Percentiles rank a stretch among this genome's conserved stretches.
Conservation (phyloP, 1,140 invertebrate species). For the Lutraria rhynchaena region DNA sequence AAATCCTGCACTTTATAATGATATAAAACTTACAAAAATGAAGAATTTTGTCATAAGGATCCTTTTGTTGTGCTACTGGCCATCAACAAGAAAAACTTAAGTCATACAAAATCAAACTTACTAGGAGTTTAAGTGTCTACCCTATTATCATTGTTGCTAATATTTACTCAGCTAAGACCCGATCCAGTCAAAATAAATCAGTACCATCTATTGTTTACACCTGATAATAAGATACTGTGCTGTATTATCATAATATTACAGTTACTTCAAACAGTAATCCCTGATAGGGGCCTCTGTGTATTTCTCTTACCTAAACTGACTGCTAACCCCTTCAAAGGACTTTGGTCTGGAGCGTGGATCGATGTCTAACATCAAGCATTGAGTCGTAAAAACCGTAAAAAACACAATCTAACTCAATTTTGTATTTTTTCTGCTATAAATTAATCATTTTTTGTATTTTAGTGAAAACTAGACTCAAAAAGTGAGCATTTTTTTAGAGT, state of each 20-base stretch:
- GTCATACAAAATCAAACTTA: background rate
- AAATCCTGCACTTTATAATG: too few species aligned
- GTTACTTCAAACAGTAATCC: background rate
- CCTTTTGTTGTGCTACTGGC: too few species aligned
- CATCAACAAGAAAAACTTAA: background rate
- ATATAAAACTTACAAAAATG: too few species aligned
- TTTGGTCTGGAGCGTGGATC: background rate
- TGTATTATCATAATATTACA: background rate
- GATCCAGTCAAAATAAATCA: background rate
- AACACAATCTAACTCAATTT: background rate
- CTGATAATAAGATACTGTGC: background rate
- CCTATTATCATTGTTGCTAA: background rate
- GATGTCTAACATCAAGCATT: background rate
- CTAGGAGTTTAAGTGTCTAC: background rate
- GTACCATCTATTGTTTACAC: too few species aligned
- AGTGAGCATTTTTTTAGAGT: background rate
- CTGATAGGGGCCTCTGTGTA: constrained; percentile 15
- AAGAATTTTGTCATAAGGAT: too few species aligned
- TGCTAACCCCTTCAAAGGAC: too few species aligned
- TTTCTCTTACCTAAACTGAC: too few species aligned
- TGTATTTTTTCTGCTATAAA: background rate
- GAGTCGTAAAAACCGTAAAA: background rate
- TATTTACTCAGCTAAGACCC: background rate
- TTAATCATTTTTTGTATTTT: constrained; percentile 2
- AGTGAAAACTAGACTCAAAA: background rate